These are phyloP conservation scores for Parazoanthus atlanticus DNA, from an alignment of 92 coral and sea anemone genomes.

Conservation along the genomic window DNA sequence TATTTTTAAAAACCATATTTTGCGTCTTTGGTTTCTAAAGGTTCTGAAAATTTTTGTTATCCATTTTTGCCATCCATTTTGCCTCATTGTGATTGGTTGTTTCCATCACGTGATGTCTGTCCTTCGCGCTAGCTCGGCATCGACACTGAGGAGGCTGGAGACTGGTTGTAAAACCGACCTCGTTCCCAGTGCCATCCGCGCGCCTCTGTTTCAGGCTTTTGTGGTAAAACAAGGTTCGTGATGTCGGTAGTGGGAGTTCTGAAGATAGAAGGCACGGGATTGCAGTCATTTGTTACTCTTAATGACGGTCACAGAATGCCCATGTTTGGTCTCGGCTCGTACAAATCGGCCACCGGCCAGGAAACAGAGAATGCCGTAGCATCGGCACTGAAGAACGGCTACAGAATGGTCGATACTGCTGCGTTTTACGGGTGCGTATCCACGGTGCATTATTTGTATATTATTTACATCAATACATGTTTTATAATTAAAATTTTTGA, in stretches of 20 bases:
- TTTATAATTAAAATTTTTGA: no score
- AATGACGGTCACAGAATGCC: conserved; percentile 86
- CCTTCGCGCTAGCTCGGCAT: no score
- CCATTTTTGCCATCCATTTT: no score
- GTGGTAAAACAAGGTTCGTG: neutral
- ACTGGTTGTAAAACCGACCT: no score
- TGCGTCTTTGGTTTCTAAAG: no score
- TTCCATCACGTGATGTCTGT: no score
- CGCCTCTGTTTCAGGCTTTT: no score
- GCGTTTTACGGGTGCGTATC: conserved; percentile 57
- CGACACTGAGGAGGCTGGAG: no score
- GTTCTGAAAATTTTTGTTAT: no score
- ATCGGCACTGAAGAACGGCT: conserved; percentile 85
- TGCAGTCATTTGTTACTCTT: conserved; percentile 45
- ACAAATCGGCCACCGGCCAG: conserved; percentile 59
- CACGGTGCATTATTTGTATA: neutral
- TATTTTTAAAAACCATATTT: no score
- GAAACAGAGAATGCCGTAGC: conserved; percentile 72
- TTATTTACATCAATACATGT: neutral
- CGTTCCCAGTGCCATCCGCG: no score
- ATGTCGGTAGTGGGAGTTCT: neutral
- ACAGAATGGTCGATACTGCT: conserved; percentile 90
- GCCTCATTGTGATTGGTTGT: no score
- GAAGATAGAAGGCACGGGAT: conserved; percentile 19
- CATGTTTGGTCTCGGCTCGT: conserved; percentile 85